Evolutionary conservation across 1,140 invertebrate species (phyloP).

Genomic region (Aphis craccivora): DNA sequence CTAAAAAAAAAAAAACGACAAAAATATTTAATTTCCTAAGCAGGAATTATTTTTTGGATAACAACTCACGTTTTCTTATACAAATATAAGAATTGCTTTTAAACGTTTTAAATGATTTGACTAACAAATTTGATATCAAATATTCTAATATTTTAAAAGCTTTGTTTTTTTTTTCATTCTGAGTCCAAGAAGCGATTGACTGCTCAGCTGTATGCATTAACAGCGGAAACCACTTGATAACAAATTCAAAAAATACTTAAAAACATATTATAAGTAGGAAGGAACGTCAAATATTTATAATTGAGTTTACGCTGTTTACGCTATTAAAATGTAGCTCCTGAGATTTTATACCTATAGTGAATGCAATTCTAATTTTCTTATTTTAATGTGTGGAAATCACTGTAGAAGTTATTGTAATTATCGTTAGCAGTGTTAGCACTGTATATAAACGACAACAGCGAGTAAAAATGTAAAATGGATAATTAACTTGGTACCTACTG

Average conservation of each 20-base stretch:
- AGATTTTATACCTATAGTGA: background rate
- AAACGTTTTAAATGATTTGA: slow-evolving; percentile 27
- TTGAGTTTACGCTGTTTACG: background rate
- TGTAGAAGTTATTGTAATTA: background rate
- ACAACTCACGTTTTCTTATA: background rate
- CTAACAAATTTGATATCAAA: slow-evolving; percentile 24
- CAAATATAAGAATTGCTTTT: slow-evolving; percentile 17
- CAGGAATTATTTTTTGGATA: background rate
- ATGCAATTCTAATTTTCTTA: background rate
- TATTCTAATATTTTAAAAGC: slow-evolving; percentile 25
- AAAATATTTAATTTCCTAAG: background rate
- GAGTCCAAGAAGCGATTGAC: background rate
- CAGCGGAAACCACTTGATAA: background rate
- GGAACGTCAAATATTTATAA: background rate
- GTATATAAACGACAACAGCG: background rate
- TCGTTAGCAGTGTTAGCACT: background rate
- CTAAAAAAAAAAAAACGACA: background rate
- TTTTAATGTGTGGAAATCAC: background rate
- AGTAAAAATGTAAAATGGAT: background rate
- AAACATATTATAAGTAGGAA: background rate
- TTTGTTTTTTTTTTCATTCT: background rate
- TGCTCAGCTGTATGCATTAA: background rate
- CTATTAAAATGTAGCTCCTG: background rate
- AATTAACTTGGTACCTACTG: background rate
- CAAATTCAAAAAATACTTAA: background rate